A percentile compares a stretch with the other conserved stretches of the same genome.
These are phyloP conservation scores for Pristis pectinata DNA, from an alignment of 2,797 vertebrate species.

Conservation along the genomic window DNA sequence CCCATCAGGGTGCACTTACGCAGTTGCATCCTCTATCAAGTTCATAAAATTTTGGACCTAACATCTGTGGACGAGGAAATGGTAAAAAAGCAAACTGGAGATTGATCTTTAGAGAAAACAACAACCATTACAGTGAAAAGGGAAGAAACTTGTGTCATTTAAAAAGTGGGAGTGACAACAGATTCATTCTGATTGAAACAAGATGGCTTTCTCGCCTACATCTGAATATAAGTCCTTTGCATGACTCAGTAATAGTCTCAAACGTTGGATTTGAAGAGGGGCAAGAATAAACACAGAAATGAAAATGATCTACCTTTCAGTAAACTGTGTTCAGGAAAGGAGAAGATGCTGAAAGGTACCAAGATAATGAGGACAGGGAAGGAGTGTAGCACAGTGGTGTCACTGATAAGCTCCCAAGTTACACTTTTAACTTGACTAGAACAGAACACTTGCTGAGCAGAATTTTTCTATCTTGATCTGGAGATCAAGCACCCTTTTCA, in stretches of 20 bases:
- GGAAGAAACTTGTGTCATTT: background rate
- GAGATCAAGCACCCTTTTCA: background rate
- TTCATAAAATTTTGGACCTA: background rate
- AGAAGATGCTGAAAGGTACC: background rate
- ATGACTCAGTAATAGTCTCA: background rate
- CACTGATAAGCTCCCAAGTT: background rate
- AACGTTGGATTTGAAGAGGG: background rate
- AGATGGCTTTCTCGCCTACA: background rate
- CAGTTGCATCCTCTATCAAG: too few relatives aligned
- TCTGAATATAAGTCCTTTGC: background rate
- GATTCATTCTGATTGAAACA: background rate
- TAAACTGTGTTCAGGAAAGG: background rate
- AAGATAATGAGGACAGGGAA: background rate
- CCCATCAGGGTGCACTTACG: background rate
- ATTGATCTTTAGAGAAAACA: background rate
- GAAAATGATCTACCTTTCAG: background rate
- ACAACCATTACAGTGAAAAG: background rate
- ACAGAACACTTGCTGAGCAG: background rate
- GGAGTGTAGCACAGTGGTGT: background rate
- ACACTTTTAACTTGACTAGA: background rate
- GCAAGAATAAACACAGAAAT: background rate
- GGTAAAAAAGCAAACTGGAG: background rate
- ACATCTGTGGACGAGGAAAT: background rate
- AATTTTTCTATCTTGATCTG: background rate
- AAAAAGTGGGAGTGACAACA: background rate